These are phyloP conservation scores for Deilephila elpenor DNA, from an alignment of 2,888 invertebrate genomes.

Conservation along the genomic window DNA sequence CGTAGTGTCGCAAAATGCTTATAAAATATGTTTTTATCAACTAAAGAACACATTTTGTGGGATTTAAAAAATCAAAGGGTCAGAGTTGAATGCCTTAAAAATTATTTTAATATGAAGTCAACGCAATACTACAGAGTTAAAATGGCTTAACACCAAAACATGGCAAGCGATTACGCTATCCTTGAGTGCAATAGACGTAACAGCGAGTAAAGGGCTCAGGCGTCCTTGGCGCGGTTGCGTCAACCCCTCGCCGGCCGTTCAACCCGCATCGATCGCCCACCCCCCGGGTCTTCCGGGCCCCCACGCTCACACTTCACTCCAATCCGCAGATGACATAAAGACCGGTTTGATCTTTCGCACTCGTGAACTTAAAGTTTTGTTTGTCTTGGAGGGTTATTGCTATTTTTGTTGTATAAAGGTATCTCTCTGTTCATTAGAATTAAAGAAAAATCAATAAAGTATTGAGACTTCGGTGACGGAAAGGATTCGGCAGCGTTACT, in stretches of 20 bases:
- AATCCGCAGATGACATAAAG: neutral
- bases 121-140: neutral
- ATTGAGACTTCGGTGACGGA: too few species aligned
- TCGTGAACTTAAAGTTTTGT: neutral
- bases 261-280: slow-evolving; percentile 57
- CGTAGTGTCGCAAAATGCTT: too few species aligned
- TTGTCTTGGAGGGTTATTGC: neutral
- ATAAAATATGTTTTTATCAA: too few species aligned
- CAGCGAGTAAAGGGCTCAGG: slow-evolving; percentile 1
- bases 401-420: neutral
- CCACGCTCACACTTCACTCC: neutral
- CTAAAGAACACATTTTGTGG: too few species aligned
- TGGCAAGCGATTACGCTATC: neutral
- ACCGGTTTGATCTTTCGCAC: slow-evolving; percentile 5
- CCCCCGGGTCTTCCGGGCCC: slow-evolving; percentile 36
- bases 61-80: too few species aligned
- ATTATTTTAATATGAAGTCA: too few species aligned
- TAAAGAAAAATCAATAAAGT: too few species aligned
- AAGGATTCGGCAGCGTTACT: too few species aligned
- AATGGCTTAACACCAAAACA: neutral
- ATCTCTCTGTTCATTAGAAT: too few species aligned
- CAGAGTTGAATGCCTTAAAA: too few species aligned
- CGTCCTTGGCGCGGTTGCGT: slow-evolving; percentile 35
- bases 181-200: slow-evolving; percentile 8
- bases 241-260: slow-evolving; percentile 46